Conservation (phyloP, 2,113 vertebrate species). For the Scalopus aquaticus region DNA sequence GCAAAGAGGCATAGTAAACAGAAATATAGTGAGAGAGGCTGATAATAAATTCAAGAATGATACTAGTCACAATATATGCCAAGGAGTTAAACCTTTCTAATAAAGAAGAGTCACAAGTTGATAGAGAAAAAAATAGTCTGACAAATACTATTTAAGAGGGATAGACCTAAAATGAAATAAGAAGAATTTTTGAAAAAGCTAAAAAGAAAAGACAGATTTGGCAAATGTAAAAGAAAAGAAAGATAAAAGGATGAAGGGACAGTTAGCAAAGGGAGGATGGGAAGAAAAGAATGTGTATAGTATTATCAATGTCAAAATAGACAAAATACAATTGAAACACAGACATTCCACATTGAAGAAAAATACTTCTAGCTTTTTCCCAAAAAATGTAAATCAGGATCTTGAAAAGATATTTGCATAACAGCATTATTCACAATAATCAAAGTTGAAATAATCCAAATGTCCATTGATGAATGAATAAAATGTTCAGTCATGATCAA, state of each 20-base stretch:
- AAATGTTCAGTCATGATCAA: too few relatives aligned
- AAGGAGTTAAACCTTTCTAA: not conserved
- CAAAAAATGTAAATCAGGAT: not conserved
- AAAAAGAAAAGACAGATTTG: not conserved
- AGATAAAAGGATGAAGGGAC: too few relatives aligned
- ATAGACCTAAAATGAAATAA: not conserved
- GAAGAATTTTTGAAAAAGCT: not conserved
- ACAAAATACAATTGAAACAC: not conserved
- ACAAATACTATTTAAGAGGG: not conserved
- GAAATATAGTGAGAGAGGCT: not conserved
- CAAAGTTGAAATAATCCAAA: not conserved
- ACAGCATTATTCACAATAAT: not conserved
- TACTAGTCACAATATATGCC: not conserved
- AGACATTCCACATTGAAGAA: not conserved
- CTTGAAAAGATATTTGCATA: not conserved
- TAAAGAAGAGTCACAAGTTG: not conserved
- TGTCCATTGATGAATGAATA: not conserved
- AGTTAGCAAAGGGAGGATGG: not conserved
- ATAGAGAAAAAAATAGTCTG: not conserved
- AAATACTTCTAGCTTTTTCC: not conserved
- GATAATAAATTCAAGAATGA: not conserved
- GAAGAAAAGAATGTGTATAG: not conserved
- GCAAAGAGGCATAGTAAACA: not conserved
- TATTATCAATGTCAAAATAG: not conserved
- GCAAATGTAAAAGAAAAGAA: not conserved